Conservation (phyloP, 2,888 invertebrate species). For the Eulithis testata region DNA sequence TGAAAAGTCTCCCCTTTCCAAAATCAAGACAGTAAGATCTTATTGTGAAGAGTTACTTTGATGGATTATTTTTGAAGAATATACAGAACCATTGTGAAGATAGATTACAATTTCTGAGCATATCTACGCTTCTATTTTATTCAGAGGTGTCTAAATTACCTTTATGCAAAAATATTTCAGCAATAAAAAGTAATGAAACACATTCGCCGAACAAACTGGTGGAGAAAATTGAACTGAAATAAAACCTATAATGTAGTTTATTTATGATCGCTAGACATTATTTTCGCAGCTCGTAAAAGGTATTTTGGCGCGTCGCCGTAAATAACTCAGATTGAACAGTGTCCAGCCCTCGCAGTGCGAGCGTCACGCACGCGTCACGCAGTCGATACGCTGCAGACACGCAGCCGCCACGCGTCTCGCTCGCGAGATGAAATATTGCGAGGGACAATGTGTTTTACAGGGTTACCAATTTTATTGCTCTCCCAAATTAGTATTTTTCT, state of each 20-base stretch:
- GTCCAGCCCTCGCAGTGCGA: slow-evolving; percentile 27
- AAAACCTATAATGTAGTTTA: slow-evolving; percentile 33
- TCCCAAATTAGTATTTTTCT: background rate
- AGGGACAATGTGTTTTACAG: slow-evolving; percentile 18
- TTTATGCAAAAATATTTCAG: slow-evolving; percentile 10
- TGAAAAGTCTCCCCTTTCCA: too few relatives aligned
- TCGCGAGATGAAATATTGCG: slow-evolving; percentile 29
- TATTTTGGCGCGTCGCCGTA: slow-evolving; percentile 35
- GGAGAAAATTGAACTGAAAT: slow-evolving; percentile 15
- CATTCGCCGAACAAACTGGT: slow-evolving; percentile 18
- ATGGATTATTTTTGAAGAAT: background rate
- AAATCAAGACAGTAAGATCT: too few relatives aligned
- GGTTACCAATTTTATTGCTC: slow-evolving; percentile 22
- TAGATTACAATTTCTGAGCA: background rate
- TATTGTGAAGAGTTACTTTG: too few relatives aligned
- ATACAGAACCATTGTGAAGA: background rate
- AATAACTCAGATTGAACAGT: slow-evolving; percentile 40
- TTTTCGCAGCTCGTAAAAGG: slow-evolving; percentile 41
- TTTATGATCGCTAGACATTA: slow-evolving; percentile 38
- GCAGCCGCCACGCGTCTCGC: slow-evolving; percentile 21
- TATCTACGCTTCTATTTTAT: background rate
- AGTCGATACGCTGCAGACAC: slow-evolving; percentile 30
- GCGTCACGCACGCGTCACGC: slow-evolving; percentile 26
- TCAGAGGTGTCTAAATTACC: background rate
- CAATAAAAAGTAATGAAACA: slow-evolving; percentile 16